Evolutionary conservation across 1,140 invertebrate species (phyloP), one percentile per base, ranked within the genome.

Genomic region (Mamestra configurata): DNA sequence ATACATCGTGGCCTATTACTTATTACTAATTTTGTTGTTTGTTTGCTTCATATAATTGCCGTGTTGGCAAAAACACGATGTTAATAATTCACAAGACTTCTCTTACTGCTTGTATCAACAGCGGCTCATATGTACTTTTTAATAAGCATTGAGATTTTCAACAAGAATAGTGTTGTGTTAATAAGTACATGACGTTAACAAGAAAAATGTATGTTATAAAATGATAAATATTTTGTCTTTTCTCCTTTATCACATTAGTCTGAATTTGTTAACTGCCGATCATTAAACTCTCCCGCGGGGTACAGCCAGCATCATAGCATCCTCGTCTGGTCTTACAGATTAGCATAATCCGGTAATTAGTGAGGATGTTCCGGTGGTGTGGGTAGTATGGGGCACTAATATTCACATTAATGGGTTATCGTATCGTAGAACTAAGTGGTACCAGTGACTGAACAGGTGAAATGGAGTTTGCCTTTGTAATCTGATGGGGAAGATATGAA

Each of bases 291-390:
- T 11, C 18, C n/a, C 59, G 4, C 35, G 15, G 24, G 24, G 5
- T n/a, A 59, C 13, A 13, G 55, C 24, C 24, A 31, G 35, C 61
- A 20, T 40, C 35, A 40, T 37, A n/a, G n/a, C n/a, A n/a, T n/a
- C n/a, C n/a, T n/a, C 13, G 18, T 11, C 15, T 24, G 11, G 10
- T 57, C 61, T 66, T 1, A 66, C 31, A 40, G 7, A 66, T 66
- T 66, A 66, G 2, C 61, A 66, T 66, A 40, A 66, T 66, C n/a
- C 10, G 35, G 61, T 66, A 22, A 66, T 66, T 66, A 66, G 61
- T 7, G 18, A 20, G 18, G 15, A 66, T 10, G 61, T n/a, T 22
- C 35, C 24, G 24, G 27, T 31, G 4, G 24, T 13, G 55, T 24
- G 27, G 22, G 11, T n/a, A 66, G n/a, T 35, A 20, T 6, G 10